These are phyloP conservation scores for Caloenas nicobarica DNA, from an alignment of 2,113 vertebrate genomes.

Conservation along the genomic window DNA sequence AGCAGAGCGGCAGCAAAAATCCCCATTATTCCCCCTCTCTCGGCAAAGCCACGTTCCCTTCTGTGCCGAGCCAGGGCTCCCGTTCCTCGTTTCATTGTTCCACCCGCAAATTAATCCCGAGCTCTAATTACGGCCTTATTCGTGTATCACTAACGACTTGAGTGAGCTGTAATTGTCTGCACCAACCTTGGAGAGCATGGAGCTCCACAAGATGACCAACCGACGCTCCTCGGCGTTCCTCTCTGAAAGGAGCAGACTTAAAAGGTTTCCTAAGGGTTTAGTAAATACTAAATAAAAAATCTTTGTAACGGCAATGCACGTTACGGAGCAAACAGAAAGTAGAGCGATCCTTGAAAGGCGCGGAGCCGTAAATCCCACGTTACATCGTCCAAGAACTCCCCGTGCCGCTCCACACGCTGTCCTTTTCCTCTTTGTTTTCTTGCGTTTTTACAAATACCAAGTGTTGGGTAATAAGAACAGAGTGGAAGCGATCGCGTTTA, in stretches of 20 bases:
- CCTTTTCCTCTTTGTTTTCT: too few species aligned
- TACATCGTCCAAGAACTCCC: too few species aligned
- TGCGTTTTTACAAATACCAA: too few species aligned
- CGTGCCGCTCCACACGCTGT: too few species aligned
- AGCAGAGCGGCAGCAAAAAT: too few species aligned
- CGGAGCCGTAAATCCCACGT: too few species aligned
- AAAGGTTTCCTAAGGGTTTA: not conserved
- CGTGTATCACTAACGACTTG: not conserved
- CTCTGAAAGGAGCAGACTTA: not conserved
- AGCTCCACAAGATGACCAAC: not conserved
- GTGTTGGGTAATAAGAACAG: too few species aligned
- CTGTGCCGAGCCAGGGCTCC: not conserved
- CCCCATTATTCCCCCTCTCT: not conserved
- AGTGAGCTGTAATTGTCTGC: not conserved
- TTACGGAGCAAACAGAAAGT: too few species aligned
- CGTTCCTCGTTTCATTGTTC: not conserved
- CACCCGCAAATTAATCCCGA: not conserved
- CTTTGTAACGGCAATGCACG: not conserved
- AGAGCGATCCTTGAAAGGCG: too few species aligned
- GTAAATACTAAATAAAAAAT: not conserved
- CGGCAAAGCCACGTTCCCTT: not conserved
- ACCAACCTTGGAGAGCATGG: not conserved
- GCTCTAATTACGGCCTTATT: not conserved
- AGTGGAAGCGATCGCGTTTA: too few species aligned
- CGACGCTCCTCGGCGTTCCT: not conserved